These are phyloP conservation scores for chimpanzee (Pan troglodytes) DNA, from an alignment of 2,113 vertebrate species.

Conservation along the genomic window NHGRI_mPanTro3-v2.1_pri NC_072401.2:103511501-103512000, in stretches of 20 bases:
- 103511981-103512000: neutral
- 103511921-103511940: neutral
- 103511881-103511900: neutral
- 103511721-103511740: slow-evolving; percentile 38
- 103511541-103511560: slow-evolving; percentile 40
- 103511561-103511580: slow-evolving; percentile 45
- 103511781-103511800: slow-evolving; percentile 42
- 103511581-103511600: slow-evolving; percentile 36
- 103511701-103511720: neutral
- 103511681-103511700: slow-evolving; percentile 12
- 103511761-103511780: slow-evolving; percentile 40
- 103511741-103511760: slow-evolving; percentile 5
- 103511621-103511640: slow-evolving; percentile 39
- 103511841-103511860: slow-evolving; percentile 58
- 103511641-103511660: slow-evolving; percentile 32
- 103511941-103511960: neutral
- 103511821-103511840: neutral
- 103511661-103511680: slow-evolving; percentile 26
- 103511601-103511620: slow-evolving; percentile 58
- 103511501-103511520: slow-evolving; percentile 54
- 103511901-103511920: slow-evolving; percentile 11
- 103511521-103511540: slow-evolving; percentile 31
- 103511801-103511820: slow-evolving; percentile 24
- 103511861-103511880: neutral
- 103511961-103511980: neutral